A percentile compares a stretch with the other conserved stretches of the same genome.
These are phyloP conservation scores for Rhynchomys soricoides DNA, from an alignment of 2,113 vertebrate species.

Conservation along the genomic window DNA sequence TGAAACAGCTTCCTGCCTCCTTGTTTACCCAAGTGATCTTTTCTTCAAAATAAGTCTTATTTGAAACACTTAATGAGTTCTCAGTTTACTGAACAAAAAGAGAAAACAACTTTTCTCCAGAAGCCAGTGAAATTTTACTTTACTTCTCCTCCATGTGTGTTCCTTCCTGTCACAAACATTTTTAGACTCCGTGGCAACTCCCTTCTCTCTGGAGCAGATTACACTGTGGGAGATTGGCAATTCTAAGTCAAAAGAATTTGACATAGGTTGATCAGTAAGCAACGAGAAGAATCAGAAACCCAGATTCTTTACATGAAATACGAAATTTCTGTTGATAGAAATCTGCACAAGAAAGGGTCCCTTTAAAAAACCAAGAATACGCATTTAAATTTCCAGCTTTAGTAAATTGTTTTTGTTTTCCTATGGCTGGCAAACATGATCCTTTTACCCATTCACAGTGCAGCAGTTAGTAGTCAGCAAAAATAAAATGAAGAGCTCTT, in stretches of 20 bases:
- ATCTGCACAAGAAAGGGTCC: neutral
- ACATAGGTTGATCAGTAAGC: neutral
- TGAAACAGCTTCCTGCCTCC: neutral
- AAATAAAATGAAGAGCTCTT: constrained; percentile 36
- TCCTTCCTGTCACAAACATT: neutral
- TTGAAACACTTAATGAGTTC: neutral
- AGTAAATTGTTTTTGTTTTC: neutral
- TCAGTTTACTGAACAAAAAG: neutral
- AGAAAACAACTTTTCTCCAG: neutral
- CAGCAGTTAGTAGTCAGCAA: constrained; percentile 23
- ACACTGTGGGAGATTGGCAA: neutral
- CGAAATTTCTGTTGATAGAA: constrained; percentile 26
- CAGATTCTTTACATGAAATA: neutral
- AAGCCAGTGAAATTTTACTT: neutral
- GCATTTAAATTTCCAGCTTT: constrained; percentile 55
- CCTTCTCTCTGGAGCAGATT: neutral
- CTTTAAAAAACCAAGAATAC: neutral
- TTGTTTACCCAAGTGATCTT: neutral
- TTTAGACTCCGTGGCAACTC: neutral
- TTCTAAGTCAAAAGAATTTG: neutral
- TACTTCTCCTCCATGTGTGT: neutral
- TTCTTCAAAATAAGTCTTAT: neutral
- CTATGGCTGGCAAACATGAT: neutral
- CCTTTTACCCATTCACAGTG: constrained; percentile 52
- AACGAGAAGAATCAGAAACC: neutral